Base-by-base conservation (phyloP, 2,113 vertebrate species). In the Clarias magur region DNA sequence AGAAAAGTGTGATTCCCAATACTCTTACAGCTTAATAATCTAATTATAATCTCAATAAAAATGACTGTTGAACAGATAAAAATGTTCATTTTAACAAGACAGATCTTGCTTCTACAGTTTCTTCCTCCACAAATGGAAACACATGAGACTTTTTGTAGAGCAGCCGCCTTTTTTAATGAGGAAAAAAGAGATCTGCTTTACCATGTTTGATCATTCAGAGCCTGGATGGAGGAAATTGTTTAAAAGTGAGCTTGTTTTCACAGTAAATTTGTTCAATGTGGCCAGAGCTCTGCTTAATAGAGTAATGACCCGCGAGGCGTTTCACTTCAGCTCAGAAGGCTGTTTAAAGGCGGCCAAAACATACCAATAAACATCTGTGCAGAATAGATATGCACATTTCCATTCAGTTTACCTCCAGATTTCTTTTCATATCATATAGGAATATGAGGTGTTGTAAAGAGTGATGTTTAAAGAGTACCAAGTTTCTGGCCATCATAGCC, bases 21-120 rank as follows among this genome's bases (percentile, higher is more conserved):
- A 90, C 91, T 91, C 93, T 91, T 93, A 90, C 76, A 90, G 89
- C 92, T 90, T 91, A 88, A 93, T 92, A 91, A 68, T 85, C 83
- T 85, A 21, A 75, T 90, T 85, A 89, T 95, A 93, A 93, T 94
- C 93, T 94, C 92, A 94, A 94, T 94, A 92, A 91, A 93, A 23
- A 76, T 91, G 92, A 93, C 93, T 92, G 92, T 94, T 93, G 94
- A 91, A 88, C 90, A 92, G 90, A 94, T 88, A 92, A 92, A 93
- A 94, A 91, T 86, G 91, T 92, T 94, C 91, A 90, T 87, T 93
- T 93, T 92, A 94, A 93, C 92, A 91, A 93, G 90, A 92, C 90
- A 90, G 88, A 89, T 80, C 85, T 91, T 93, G 90, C 90, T 83
- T 90, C 89, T 87, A 90, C 78, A 92, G 92, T 91, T 90, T 89